Evolutionary conservation across 2,113 vertebrate species (phyloP), one percentile per base, ranked within the genome.

Genomic region (Pholis gunnellus): DNA sequence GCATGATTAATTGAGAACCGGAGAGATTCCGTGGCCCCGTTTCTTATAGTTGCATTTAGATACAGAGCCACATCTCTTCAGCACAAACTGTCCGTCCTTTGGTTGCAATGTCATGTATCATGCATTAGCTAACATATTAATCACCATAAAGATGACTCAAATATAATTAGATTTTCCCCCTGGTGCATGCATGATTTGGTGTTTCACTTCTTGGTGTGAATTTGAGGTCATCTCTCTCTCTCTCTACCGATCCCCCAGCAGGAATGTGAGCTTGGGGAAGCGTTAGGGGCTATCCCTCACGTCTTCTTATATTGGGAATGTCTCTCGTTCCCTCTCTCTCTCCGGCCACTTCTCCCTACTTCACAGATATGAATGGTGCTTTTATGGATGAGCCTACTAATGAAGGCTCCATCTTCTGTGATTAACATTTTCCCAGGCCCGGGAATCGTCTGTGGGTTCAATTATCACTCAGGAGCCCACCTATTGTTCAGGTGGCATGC

Each of bases 401-500:
- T 90, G 88, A 91, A 85, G 88, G 79, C 87, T 92, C 83, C 75
- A 84, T 92, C 87, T 88, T 89, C 54, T 61, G 81, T 87, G 82
- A 93, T 90, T 89, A 94, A 91, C 87, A 90, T 89, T 91, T 93
- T 85, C 83, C 61, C 73, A 83, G 79, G 72, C 52, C 52, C 6
- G 34, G 75, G 81, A 88, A 88, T 88, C 65, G 38, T 92, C 81
- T 78, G 76, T 42, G 81, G 88, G 75, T 85, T 89, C 85, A 89
- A 92, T 94, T 89, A 93, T 92, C 90, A 89, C 85, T 77, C 67
- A 68, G 77, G 72, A 83, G 82, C 89, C 86, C 91, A 90, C 90
- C 91, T 89, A 92, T 91, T 93, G 92, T 93, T 92, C 78, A 75
- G 72, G 87, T 87, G 87, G 85, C 86, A 83, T 48, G 75, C 17